Conservation (phyloP, 2,113 vertebrate species). For the Perca fluviatilis region DNA sequence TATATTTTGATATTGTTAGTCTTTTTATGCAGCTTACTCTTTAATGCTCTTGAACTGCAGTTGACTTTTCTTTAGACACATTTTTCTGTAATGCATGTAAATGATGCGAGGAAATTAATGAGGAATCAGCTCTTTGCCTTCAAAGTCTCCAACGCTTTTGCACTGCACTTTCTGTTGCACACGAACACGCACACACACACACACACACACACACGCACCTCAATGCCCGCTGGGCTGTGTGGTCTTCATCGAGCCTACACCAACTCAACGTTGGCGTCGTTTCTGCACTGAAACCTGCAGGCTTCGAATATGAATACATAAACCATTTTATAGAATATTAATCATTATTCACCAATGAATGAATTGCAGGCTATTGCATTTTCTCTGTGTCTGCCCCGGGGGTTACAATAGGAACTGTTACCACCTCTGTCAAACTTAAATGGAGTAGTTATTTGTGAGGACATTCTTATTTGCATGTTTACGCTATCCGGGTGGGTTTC, state of each 20-base stretch:
- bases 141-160: conserved; percentile 64
- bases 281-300: conserved; percentile 55
- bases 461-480: conserved; percentile 65
- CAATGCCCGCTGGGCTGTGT: conserved; percentile 63
- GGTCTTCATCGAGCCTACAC: conserved; percentile 63
- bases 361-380: conserved; percentile 56
- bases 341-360: conserved; percentile 62
- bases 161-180: conserved; percentile 49
- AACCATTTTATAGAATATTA: conserved; percentile 78
- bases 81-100: conserved; percentile 57
- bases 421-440: conserved; percentile 55
- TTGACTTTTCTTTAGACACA: conserved; percentile 42
- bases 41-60: conserved; percentile 43
- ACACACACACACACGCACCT: conserved; percentile 3
- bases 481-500: conserved; percentile 32
- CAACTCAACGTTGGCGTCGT: conserved; percentile 56
- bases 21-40: conserved; percentile 41
- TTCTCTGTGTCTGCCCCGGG: conserved; percentile 43
- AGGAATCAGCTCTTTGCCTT: conserved; percentile 73
- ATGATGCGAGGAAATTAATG: conserved; percentile 75
- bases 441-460: conserved; percentile 23
- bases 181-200: conserved; percentile 17
- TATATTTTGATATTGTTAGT: conserved; percentile 9
- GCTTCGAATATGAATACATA: conserved; percentile 68
- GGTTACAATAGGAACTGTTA: conserved; percentile 53